Evolutionary conservation across 2,888 invertebrate species (phyloP).

Genomic region (Cryptosula pallasiana): DNA sequence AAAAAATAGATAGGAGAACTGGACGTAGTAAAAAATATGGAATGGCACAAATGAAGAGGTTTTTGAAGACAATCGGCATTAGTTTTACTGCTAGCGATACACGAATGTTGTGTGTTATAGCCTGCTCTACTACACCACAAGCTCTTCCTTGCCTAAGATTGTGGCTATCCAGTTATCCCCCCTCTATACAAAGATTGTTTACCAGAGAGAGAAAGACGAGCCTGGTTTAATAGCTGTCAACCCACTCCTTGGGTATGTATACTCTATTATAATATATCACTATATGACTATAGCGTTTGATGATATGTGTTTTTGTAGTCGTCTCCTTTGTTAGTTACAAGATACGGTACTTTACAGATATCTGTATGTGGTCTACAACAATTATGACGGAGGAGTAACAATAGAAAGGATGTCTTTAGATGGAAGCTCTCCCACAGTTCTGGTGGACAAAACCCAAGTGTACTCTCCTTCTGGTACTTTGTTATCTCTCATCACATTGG

Average conservation of each 20-base stretch:
- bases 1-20: no score
- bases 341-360: not conserved
- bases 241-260: conserved; percentile 54
- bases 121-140: not conserved
- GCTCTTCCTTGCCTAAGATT: not conserved
- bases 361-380: not conserved
- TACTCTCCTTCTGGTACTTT: not conserved
- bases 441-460: not conserved
- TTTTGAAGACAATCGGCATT: no score
- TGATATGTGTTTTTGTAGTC: no score
- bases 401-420: conserved; percentile 18
- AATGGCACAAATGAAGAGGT: no score
- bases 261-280: no score
- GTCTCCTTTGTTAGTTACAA: no score
- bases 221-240: conserved; percentile 86
- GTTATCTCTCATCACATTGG: no score
- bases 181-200: conserved; percentile 58
- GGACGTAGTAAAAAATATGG: no score
- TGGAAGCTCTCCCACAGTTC: not conserved
- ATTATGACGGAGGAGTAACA: not conserved
- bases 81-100: conserved; percentile 30
- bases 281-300: no score
- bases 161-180: not conserved
- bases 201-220: conserved; percentile 78
- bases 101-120: no score